Conservation (phyloP, 2,888 invertebrate species). For the Diabrotica balteata region DNA sequence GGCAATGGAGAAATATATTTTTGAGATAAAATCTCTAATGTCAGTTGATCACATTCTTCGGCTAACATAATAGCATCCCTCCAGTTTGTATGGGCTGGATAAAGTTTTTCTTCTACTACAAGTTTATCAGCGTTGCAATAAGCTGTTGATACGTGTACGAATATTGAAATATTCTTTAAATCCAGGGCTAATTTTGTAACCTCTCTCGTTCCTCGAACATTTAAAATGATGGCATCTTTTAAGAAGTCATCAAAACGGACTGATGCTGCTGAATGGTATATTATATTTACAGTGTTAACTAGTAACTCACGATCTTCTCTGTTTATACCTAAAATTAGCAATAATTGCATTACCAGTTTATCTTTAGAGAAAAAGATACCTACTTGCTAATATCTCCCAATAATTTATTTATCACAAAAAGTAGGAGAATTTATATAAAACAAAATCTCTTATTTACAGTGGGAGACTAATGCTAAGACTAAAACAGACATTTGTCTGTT, state of each 20-base stretch:
- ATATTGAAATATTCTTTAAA: constrained; percentile 62
- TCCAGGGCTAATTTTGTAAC: constrained; percentile 67
- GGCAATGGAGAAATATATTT: constrained; percentile 73
- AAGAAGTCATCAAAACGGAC: constrained; percentile 85
- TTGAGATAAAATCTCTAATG: constrained; percentile 65
- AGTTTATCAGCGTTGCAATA: constrained; percentile 76
- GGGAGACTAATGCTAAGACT: no score
- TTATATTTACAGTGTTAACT: constrained; percentile 69
- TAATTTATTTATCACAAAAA: no score
- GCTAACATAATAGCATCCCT: constrained; percentile 70
- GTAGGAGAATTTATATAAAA: no score
- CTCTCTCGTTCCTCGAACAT: constrained; percentile 73
- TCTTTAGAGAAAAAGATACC: no score
- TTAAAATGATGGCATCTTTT: constrained; percentile 69
- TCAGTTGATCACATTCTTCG: constrained; percentile 67
- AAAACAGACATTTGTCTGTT: no score
- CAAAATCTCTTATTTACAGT: no score
- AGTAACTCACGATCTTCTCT: constrained; percentile 62
- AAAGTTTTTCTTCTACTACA: constrained; percentile 78
- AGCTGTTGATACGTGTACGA: constrained; percentile 87
- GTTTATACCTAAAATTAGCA: constrained; percentile 61
- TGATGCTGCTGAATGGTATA: constrained; percentile 83
- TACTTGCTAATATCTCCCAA: no score
- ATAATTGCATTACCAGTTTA: no score
- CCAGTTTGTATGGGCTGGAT: constrained; percentile 76